Evolutionary conservation across 2,797 vertebrate species (phyloP).

Genomic region (Diplodus puntazzo): DNA sequence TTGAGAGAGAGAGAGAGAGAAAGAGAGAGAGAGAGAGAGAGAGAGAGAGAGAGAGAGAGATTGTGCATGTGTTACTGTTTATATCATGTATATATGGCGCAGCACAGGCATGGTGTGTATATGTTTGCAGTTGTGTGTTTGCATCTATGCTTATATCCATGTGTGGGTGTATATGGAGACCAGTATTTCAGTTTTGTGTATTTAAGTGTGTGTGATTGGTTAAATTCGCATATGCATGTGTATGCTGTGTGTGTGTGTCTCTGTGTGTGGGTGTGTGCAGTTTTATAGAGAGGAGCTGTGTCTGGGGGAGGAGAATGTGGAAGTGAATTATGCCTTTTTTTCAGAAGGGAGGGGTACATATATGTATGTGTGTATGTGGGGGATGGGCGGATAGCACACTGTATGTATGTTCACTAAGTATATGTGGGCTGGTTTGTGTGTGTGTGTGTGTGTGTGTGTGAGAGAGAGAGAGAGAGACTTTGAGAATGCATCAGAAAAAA

Average conservation of each 20-base stretch:
- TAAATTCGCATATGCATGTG: too few relatives aligned
- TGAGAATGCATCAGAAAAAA: conserved; percentile 41
- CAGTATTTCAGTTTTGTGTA: conserved; percentile 1
- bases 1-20: too few relatives aligned
- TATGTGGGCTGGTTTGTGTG: too few relatives aligned
- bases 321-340: conserved; percentile 86
- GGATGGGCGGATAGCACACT: conserved; percentile 75
- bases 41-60: too few relatives aligned
- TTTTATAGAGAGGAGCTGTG: conserved; percentile 77
- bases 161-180: conserved; percentile 8
- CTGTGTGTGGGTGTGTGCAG: conserved; percentile 43
- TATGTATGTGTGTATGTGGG: conserved; percentile 76
- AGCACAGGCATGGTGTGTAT: conserved; percentile 39
- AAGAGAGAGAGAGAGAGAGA: too few relatives aligned
- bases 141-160: conserved; percentile 12
- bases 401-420: conserved; percentile 76
- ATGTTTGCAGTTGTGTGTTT: conserved; percentile 30
- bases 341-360: conserved; percentile 76
- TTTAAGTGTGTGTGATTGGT: conserved; percentile 13
- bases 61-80: neutral
- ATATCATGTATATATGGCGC: conserved; percentile 41
- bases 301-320: conserved; percentile 80
- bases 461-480: conserved; percentile 16
- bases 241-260: conserved; percentile 15
- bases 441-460: conserved; percentile 22